Evolutionary conservation across 2,888 invertebrate genomes (phyloP), one percentile per base, ranked within the genome.

Genomic region (Melanophora roralis): DNA sequence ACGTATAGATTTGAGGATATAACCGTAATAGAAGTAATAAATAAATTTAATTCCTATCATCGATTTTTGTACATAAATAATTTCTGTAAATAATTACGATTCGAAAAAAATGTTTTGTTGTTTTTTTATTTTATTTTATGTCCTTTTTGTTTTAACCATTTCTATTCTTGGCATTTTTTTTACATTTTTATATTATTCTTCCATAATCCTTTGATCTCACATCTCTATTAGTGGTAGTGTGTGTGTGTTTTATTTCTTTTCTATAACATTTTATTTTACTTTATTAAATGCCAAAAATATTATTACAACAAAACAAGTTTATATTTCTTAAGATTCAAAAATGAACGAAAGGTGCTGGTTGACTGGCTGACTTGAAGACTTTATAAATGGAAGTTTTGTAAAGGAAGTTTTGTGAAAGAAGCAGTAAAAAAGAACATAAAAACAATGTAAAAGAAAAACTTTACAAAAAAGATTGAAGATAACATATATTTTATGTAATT

Each of bases 1-100:
- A 45, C 2, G 3, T 1, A 6, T 19, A n/a, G 3, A 27, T 27
- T 27, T 8, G 19, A 16, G 16, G 0, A 27, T 32, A 8, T 32
- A 23, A 5, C 32, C 27, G 32, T 34, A 53, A n/a, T 40, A 53
- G 11, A 40, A 19, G 19, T 32, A 57, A 49, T 38, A 40, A 65
- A 36, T 38, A n/a, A 59, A 12, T 47, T 65, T 45, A 49, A 47
- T 55, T 53, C 19, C 36, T 55, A 47, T 57, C 55, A 67, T 59
- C 36, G 23, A 12, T 47, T 67, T 40, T 23, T 47, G 9, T 34
- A 45, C 21, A 57, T 60, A 27, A 51, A 51, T 49, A 32, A 60
- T 32, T 23, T 59, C 55, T 36, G 3, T 36, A 19, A 55, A 55
- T 40, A 40, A 14, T 14, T 23, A 19, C n/a, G 47, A 19, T 57